Evolutionary conservation across 2,888 invertebrate species (phyloP).

Genomic region (Phortica magna): DNA sequence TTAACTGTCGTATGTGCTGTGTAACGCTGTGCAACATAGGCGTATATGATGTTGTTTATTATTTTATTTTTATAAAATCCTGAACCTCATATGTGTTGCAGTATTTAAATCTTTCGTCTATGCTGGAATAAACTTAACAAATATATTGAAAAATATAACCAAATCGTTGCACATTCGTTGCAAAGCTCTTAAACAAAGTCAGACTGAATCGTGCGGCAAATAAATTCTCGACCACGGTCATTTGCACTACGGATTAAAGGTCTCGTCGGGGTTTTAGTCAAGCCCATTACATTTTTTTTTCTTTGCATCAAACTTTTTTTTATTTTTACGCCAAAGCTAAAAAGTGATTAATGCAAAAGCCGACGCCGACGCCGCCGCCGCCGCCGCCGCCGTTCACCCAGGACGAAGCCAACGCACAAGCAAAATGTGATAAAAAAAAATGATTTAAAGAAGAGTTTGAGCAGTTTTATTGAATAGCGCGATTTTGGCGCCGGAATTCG

Average conservation of each 20-base stretch:
- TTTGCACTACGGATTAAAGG: conserved; percentile 69
- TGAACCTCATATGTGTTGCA: no score
- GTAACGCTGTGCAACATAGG: no score
- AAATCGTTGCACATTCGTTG: not conserved
- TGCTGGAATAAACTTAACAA: no score
- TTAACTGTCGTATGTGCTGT: conserved; percentile 4
- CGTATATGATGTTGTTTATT: no score
- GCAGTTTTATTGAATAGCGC: conserved; percentile 62
- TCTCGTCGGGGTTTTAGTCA: conserved; percentile 64
- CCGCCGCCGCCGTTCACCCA: conserved; percentile 49
- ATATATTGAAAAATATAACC: not conserved
- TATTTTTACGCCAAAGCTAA: conserved; percentile 56
- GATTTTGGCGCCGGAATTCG: conserved; percentile 50
- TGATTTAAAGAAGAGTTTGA: conserved; percentile 8
- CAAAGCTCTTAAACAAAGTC: conserved; percentile 32
- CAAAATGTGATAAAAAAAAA: conserved; percentile 62
- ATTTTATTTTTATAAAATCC: no score
- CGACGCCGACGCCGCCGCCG: conserved; percentile 54
- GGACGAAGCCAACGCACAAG: conserved; percentile 36
- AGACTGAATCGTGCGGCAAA: conserved; percentile 54
- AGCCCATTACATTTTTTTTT: conserved; percentile 20
- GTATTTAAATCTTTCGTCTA: no score
- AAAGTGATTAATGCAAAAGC: conserved; percentile 71
- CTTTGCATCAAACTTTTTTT: conserved; percentile 28
- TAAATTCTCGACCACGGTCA: conserved; percentile 60